Base-by-base conservation (phyloP, 2,888 invertebrate species). In the Apotomis betuletana region DNA sequence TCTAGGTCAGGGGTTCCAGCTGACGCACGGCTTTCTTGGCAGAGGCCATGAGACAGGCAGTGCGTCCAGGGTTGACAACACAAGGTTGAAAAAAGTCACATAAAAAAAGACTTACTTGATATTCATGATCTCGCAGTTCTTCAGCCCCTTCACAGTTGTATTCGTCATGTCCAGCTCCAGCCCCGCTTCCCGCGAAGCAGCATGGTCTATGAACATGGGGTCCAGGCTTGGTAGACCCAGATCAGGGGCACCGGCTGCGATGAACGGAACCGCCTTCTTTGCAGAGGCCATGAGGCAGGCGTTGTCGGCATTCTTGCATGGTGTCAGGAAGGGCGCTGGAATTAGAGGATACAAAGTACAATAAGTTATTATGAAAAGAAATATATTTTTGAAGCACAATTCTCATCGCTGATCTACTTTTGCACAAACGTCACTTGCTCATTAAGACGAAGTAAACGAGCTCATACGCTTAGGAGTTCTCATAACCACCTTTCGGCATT, bases 161-260 rank as follows among this genome's bases (percentile, higher is more conserved):
- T 92, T 83, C 46, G 78, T 84, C 75, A 93, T 92, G 77, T 89
- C 87, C 86, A 93, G 83, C 0, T 79, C 67, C 0, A 93, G 81
- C 0, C 93, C 93, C 0, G 87, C 86, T 73, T 90, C 86, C 70
- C 75, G 82, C 13, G 90, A 85, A 62, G 77, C 74, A 46, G 90
- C 87, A 8, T 76, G 77, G 0, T 79, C 81, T 54, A 93, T 74
- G 3, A 41, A 55, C 90, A 92, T 86, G 2, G 92, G 92, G 76
- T 92, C 92, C 79, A 92, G 67, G 1, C 81, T 70, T 0, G 64
- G 73, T 75, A 93, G 81, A 27, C 84, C 87, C 65, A 91, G 81
- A 13, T 76, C 73, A 0, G 91, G 88, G 0, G 91, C 72, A 0
- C 92, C 92, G 0, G 82, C 86, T 0, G 89, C 88, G 0, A 93